Base-by-base conservation (phyloP, 2,113 vertebrate genomes). In the Corapipo altera region DNA sequence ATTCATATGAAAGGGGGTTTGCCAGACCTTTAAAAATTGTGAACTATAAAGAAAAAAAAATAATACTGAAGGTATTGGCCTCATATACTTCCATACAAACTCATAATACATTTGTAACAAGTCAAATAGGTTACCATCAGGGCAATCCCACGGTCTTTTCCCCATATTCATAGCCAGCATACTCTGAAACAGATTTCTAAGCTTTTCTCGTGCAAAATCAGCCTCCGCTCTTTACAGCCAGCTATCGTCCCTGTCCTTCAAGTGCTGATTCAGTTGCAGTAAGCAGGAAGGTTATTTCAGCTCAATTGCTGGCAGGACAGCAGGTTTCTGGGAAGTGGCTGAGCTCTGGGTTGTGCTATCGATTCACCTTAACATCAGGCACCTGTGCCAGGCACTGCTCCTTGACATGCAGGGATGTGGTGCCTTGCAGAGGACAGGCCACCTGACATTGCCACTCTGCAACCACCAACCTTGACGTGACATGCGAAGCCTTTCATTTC, bases 301-400 rank as follows among this genome's bases (percentile, higher is more conserved):
- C 37, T 51, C 22, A 5, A 6, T 54, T 22, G 46, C 71, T 18
- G 6, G 54, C 71, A 82, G 85, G 46, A 54, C 48, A 33, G 76
- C 61, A 55, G 66, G 28, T 78, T 89, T 83, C 85, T 80, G 85
- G 69, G 81, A 83, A 83, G 62, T 8, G 37, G 43, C 54, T 1
- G 0, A 0, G 0, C 37, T 87, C 72, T 15, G 52, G 30, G 11
- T 6, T 58, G 52, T 54, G 69, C 32, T 84, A 30, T 72, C 0
- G 8, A 67, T 69, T 48, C 20, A 67, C 65, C 76, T 73, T 61
- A 71, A 41, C 22, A 55, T 44, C 0, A 7, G 26, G 33, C 28
- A 77, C 6, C 2, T 28, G 55, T 0, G 2, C 16, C 0, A 0
- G 46, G 55, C 2, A 0, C 51, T 62, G 65, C 28, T 75, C 23